A percentile compares a stretch with the other conserved stretches of the same genome.
Evolutionary conservation across 2,888 invertebrate genomes (phyloP).

Genomic region (Aphidoletes aphidimyza): DNA sequence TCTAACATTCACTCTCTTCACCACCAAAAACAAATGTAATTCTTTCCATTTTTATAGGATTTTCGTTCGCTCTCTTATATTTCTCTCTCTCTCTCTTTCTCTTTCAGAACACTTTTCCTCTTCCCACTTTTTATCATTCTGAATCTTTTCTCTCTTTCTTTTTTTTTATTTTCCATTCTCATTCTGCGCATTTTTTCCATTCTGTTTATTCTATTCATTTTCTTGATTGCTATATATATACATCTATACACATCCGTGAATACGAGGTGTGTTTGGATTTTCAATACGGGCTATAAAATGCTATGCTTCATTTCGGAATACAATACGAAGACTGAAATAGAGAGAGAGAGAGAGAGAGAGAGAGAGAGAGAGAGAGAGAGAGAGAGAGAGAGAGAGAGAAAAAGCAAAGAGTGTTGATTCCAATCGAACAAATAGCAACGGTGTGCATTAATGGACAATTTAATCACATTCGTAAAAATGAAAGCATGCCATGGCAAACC

Average conservation of each 20-base stretch:
- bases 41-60: slow-evolving; percentile 22
- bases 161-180: background rate
- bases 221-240: background rate
- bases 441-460: slow-evolving; percentile 31
- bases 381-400: background rate
- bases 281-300: background rate
- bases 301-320: background rate
- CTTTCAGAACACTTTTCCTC: background rate
- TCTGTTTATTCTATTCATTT: slow-evolving; percentile 42
- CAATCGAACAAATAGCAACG: background rate
- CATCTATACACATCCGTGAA: background rate
- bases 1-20: background rate
- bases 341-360: background rate
- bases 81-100: background rate
- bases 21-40: background rate
- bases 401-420: background rate
- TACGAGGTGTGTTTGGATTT: background rate
- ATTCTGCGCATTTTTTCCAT: background rate
- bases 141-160: background rate
- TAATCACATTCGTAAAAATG: background rate
- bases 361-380: background rate
- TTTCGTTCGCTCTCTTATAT: no score
- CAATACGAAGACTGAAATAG: no score
- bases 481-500: background rate
- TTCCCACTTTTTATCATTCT: background rate